Evolutionary conservation across 2,113 vertebrate genomes (phyloP), one percentile per base, ranked within the genome.

Genomic region (Cacatua alba): DNA sequence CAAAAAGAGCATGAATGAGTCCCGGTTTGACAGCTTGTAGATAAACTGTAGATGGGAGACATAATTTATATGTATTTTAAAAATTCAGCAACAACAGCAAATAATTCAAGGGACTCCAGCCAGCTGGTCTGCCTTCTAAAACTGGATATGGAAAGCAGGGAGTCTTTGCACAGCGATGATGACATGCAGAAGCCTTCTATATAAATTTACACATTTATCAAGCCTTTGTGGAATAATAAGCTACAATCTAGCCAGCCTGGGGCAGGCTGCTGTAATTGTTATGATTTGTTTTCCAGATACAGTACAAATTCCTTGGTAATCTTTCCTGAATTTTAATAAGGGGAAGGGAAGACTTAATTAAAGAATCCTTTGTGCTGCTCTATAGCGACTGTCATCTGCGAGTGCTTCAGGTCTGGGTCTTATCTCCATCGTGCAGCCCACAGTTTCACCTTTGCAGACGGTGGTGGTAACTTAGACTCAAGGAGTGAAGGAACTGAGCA

Each of bases 261-360:
- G 86, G 83, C 87, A 92, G 90, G 55, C 93, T 97, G 89, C 82
- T 92, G 90, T 96, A 97, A 97, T 96, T 95, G 95, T 97, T 96
- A 95, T 95, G 97, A 98, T 97, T 97, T 97, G 90, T 97, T 97
- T 97, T 94, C 86, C 91, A 96, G 96, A 97, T 96, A 97, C 64
- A 97, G 95, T 94, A 95, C 92, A 97, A 96, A 97, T 97, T 97
- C 93, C 95, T 88, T 19, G 60, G 94, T 97, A 98, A 97, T 98
- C 93, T 85, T 96, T 84, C 83, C 94, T 74, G 87, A 96, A 97
- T 97, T 98, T 97, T 98, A 98, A 98, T 97, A 94, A 96, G 91
- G 65, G 62, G 52, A 97, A 97, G 89, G 94, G 94, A 98, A 97
- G 95, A 96, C 97, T 97, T 97, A 98, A 98, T 98, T 98, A 98